Evolutionary conservation across 2,888 invertebrate genomes (phyloP), one percentile per base, ranked within the genome.

Genomic region (Nymphalis polychloros): DNA sequence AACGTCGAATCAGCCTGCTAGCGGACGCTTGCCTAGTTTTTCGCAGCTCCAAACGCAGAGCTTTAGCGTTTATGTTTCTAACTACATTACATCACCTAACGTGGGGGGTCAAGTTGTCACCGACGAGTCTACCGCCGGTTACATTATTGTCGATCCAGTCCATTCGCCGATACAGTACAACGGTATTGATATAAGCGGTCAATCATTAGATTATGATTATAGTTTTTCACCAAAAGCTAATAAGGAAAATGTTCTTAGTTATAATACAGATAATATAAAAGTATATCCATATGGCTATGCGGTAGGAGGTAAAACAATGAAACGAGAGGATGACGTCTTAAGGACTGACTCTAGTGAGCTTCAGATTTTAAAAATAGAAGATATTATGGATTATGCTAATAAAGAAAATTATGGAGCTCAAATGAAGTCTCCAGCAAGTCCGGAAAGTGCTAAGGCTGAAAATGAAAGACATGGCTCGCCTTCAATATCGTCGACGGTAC

Each of bases 21-120:
- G 86, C 79, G 84, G 88, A 86, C 92, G 95, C 78, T 86, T 95
- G 84, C 94, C 95, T 73, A 95, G 94, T 86, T 95, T 95, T 84
- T 92, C 94, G 77, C 94, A 95, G 85, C 93, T 95, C 84, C 94
- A 94, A 78, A 89, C 93, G 78, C 92, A 90, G 84, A 87, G 91
- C 79, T 93, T 92, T 86, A 93, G 93, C 89, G 92, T 93, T 83
- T 88, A 93, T 83, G 89, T 93, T 89, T 93, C 89, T 84, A 94
- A 89, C 85, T 93, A 87, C 85, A 93, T 93, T 88, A 89, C 93
- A 84, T 88, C 90, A 78, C 94, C 94, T 93, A 95, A 95, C 95
- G 96, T 96, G 96, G 96, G 96, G 96, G 96, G 96, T 94, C 94
- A 94, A 93, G 94, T 87, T 82, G 85, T 91, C 78, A 83, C 88